phyloP scores from a whole-genome alignment of 2,888 invertebrate genomes.

The Spatulosminthurus flaviceps region DNA sequence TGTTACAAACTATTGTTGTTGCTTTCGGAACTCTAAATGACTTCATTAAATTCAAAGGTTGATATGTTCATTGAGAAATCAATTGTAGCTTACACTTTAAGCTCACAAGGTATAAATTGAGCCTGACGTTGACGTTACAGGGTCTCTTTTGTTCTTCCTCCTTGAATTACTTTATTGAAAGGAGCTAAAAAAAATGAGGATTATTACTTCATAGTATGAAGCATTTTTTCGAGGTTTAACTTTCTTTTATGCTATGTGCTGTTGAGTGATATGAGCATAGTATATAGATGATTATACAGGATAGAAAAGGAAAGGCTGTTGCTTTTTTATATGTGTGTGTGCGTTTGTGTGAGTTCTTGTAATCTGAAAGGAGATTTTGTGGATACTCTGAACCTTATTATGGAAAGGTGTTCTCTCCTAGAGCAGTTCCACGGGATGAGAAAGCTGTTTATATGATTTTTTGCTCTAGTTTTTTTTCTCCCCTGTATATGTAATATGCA shows the following conservation, averaged over 20 bases:
- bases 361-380: background rate
- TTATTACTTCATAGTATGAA: background rate
- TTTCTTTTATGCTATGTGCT: background rate
- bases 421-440: background rate
- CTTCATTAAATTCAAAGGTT: background rate
- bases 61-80: background rate
- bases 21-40: background rate
- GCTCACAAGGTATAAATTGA: background rate
- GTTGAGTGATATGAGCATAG: background rate
- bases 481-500: background rate
- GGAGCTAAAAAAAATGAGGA: background rate
- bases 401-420: background rate
- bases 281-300: background rate
- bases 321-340: background rate
- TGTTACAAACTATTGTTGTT: background rate
- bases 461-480: background rate
- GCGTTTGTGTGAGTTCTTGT: background rate
- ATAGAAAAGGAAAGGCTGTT: background rate
- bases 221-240: background rate
- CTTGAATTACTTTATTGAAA: background rate
- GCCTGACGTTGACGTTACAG: background rate
- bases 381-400: background rate
- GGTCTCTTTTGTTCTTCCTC: background rate
- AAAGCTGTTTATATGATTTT: too few species aligned
- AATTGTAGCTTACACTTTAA: background rate